Evolutionary conservation across 2,113 vertebrate genomes (phyloP), one percentile per base, ranked within the genome.

Genomic region (Austrofundulus limnaeus): DNA sequence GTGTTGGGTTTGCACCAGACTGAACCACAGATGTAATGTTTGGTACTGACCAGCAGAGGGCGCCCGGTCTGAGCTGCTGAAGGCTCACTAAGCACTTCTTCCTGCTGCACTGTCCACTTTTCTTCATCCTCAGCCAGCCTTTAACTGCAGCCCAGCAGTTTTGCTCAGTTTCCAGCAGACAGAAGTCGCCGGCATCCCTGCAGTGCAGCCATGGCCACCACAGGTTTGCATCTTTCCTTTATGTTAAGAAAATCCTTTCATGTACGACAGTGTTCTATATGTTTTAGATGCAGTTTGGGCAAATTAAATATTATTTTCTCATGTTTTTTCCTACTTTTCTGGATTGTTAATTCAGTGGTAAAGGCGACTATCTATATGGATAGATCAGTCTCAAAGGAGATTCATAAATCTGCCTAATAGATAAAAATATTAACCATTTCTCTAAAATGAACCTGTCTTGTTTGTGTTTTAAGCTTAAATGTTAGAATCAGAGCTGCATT

Each of bases 161-260:
- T 47, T 53, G 84, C 55, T 47, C 41, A n/a, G 53, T 48, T 23
- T 43, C 72, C 61, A 54, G 15, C 48, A 77, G 43, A 56, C 43
- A 3, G 42, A 73, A 20, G 39, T 71, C 56, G 14, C 61, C 69
- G 7, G 13, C 61, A 58, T 77, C 79, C 66, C 75, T 59, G 41
- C 72, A 69, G 77, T 58, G 80, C 83, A 89, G 84, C 68, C 67
- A 93, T 93, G 92, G 55, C 79, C 43, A 80, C 85, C 49, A 65
- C 75, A 91, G 92, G 92, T 93, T 85, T 64, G 83, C 78, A 24
- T 50, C 0, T 34, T 73, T 47, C 39, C 37, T 52, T 13, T 38
- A n/a, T n/a, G n/a, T n/a, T n/a, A n/a, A n/a, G n/a, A n/a, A n/a
- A n/a, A n/a, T n/a, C n/a, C n/a, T n/a, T n/a, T n/a, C n/a, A n/a